These are phyloP conservation scores for Anoplolepis gracilipes DNA, from an alignment of 1,140 invertebrate genomes.

Conservation along the genomic window DNA sequence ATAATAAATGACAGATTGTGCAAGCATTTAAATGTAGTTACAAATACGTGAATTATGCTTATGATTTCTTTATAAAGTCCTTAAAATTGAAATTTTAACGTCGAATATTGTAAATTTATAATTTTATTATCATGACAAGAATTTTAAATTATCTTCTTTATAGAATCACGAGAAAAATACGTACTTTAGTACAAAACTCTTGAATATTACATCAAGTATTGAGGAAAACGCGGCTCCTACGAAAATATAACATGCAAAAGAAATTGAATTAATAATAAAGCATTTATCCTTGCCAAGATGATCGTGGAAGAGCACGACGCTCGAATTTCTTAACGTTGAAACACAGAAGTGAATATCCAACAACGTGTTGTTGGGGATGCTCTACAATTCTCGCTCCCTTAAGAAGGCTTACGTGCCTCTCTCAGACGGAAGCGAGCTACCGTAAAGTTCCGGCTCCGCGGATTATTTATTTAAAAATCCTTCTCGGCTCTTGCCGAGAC, in stretches of 20 bases:
- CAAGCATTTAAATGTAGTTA: not conserved
- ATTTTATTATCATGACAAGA: not conserved
- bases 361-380: slow-evolving; percentile 46
- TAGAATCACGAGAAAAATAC: not conserved
- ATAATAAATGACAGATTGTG: no score
- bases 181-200: not conserved
- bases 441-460: slow-evolving; percentile 47
- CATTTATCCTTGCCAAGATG: not conserved
- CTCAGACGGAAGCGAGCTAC: slow-evolving; percentile 43
- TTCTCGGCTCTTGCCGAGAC: slow-evolving; percentile 47
- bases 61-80: not conserved
- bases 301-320: not conserved
- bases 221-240: not conserved
- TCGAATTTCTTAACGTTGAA: slow-evolving; percentile 34
- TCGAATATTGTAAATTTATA: not conserved
- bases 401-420: slow-evolving; percentile 56
- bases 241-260: not conserved
- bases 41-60: not conserved
- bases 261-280: slow-evolving; percentile 21
- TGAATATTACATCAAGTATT: not conserved
- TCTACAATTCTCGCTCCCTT: slow-evolving; percentile 45
- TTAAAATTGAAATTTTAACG: not conserved
- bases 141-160: not conserved
- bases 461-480: slow-evolving; percentile 75
- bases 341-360: slow-evolving; percentile 46